Conservation (phyloP, 1,140 invertebrate genomes). For the Pogonognathellus flavescens region DNA sequence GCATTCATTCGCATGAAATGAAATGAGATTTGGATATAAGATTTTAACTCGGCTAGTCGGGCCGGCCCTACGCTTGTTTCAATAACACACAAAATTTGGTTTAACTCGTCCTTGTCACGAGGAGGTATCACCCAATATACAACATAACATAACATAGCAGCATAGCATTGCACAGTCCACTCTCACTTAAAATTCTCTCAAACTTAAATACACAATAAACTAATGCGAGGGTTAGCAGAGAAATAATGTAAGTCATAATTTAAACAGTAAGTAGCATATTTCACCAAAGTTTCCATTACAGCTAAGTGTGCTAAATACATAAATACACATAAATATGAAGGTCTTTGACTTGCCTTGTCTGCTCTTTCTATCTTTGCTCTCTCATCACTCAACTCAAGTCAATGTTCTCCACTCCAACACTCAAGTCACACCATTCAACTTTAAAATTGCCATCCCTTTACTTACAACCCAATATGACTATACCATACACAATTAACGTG, state of each 20-base stretch:
- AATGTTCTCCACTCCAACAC: neutral
- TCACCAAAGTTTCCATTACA: neutral
- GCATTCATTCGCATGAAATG: constrained; percentile 35
- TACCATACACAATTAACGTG: no score
- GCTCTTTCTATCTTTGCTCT: constrained; percentile 16
- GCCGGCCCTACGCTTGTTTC: constrained; percentile 1
- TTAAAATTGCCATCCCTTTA: neutral
- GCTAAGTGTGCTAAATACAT: neutral
- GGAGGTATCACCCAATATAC: neutral
- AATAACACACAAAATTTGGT: constrained; percentile 40
- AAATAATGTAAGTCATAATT: no score
- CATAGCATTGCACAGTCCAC: no score
- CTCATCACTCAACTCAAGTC: constrained; percentile 37
- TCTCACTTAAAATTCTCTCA: no score
- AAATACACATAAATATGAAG: neutral
- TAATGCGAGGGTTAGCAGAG: no score
- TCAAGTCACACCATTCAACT: constrained; percentile 21
- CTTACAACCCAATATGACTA: neutral
- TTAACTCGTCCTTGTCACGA: constrained; percentile 48
- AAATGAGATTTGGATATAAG: constrained; percentile 15
- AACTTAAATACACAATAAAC: neutral
- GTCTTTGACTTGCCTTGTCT: constrained; percentile 17
- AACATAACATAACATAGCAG: no score
- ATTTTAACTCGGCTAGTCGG: constrained; percentile 6
- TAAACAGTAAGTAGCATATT: neutral